Base-by-base conservation (phyloP, 2,797 vertebrate species). In the Acipenser transmontanus region DNA sequence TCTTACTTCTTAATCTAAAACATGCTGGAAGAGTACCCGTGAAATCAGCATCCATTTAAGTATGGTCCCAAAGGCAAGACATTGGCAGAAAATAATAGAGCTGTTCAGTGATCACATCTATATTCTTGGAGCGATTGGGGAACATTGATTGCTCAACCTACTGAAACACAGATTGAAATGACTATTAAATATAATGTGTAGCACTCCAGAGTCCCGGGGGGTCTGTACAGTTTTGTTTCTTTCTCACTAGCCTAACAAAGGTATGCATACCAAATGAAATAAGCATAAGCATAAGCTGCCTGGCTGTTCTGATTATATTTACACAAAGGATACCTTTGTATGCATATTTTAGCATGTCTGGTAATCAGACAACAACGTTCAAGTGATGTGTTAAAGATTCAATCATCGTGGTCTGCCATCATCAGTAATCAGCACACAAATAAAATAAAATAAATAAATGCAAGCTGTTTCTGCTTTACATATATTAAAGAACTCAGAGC, bases 321-420 rank as follows among this genome's bases (percentile, higher is more conserved):
- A 63, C 76, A 48, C 59, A 60, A n/a, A 57, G 54, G 54, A n/a
- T 57, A 57, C 54, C 14, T 4, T 11, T 57, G 12, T 13, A 57
- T 57, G 54, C 54, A 57, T 57, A 57, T 57, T 57, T 57, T 57
- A 57, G 54, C 54, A 72, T 78, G 74, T 71, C 11, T 64, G 76
- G 79, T 74, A 81, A 81, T 76, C 75, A 80, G 75, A 77, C 84
- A 78, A 51, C 73, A 82, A 81, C 81, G 78, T 77, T 76, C 84
- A 85, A 88, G 87, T 83, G 86, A 84, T 76, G 79, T 50, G 66
- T 76, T 73, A 77, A 76, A 82, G 86, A 85, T 86, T 79, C 80
- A 86, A 87, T 88, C 86, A 89, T 82, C 85, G 80, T 34, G 34
- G 34, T 34, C 34, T 34, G 34, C 34, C 4, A 34, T 34, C 34